These are phyloP conservation scores for Drosophila affinis DNA, from an alignment of 2,888 invertebrate species.

Conservation along the genomic window DNA sequence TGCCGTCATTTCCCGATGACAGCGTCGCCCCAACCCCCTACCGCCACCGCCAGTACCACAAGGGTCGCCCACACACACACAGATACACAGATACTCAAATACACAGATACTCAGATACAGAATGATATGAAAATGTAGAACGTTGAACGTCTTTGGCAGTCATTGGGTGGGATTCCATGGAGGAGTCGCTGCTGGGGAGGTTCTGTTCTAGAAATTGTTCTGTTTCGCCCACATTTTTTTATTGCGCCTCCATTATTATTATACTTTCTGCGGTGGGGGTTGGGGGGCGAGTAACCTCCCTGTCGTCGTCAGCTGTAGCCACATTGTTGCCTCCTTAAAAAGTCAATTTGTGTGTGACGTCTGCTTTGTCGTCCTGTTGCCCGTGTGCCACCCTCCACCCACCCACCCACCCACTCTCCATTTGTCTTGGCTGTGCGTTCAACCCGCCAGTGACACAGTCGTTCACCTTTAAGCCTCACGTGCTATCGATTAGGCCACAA, in stretches of 20 bases:
- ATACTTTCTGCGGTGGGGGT: conserved; percentile 24
- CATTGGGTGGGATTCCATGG: not conserved
- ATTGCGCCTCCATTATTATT: conserved; percentile 64
- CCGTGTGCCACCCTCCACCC: conserved; percentile 38
- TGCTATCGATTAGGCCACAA: conserved; percentile 78
- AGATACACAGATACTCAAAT: conserved; percentile 18
- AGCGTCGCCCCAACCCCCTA: conserved; percentile 40
- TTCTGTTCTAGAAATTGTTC: conserved; percentile 34
- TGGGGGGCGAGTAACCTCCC: not conserved
- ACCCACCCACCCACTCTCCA: not conserved
- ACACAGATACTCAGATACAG: conserved; percentile 9
- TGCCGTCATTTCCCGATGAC: conserved; percentile 77
- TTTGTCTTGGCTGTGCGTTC: conserved; percentile 31
- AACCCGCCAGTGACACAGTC: conserved; percentile 67
- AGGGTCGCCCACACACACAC: conserved; percentile 23
- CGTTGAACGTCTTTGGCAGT: conserved; percentile 27
- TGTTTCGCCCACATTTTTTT: conserved; percentile 49
- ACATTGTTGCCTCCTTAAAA: conserved; percentile 69
- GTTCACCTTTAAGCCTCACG: conserved; percentile 82
- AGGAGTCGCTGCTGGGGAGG: conserved; percentile 5
- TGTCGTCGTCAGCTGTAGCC: conserved; percentile 40
- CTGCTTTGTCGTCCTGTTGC: conserved; percentile 53
- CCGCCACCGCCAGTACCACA: not conserved
- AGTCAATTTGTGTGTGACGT: conserved; percentile 72
- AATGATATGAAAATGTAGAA: conserved; percentile 37